Base-by-base conservation (phyloP, 2,888 invertebrate genomes). In the Perithous albicinctus region DNA sequence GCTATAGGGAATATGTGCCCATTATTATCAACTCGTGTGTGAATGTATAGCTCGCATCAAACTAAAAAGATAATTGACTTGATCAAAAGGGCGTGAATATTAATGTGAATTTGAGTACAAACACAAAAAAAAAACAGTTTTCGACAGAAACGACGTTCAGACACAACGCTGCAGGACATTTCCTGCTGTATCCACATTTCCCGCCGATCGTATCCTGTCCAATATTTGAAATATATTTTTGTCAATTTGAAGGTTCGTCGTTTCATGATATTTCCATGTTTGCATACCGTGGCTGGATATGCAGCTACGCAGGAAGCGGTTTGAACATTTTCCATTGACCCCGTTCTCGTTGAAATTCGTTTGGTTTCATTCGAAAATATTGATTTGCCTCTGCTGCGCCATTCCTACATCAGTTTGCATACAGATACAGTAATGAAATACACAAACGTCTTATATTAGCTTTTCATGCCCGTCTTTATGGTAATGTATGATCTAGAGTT, bases 171-270 rank as follows among this genome's bases (percentile, higher is more conserved):
- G 59, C 32, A 8, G 18, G 32, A 18, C 18, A 59, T 59, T 59
- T 18, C 15, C 29, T 3, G 8, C 2, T 32, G 15, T 32, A 59
- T 59, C 32, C 5, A 29, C 1, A 59, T 59, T 32, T 32, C 8
- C 59, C 18, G 35, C 2, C 8, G 15, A 0, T 59, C 18, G 15
- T 32, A 59, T 59, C 32, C 32, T 20, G 63, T 63, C 10, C 38
- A 41, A 63, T 63, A 63, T 63, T 63, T 63, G 23, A 38, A 63
- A 63, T 63, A 41, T 59, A 32, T 59, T 59, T 59, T 59, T 32
- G 35, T 59, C 29, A 59, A 32, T 32, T 59, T 15, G 59, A 59
- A 59, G 18, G 35, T 18, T 59, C 32, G 32, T 43, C 41, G 63
- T 41, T 43, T 63, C 63, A 23, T 64, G 43, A 26, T 43, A 43